Conservation (phyloP, 2,113 vertebrate species). For the Mustela lutreola region DNA sequence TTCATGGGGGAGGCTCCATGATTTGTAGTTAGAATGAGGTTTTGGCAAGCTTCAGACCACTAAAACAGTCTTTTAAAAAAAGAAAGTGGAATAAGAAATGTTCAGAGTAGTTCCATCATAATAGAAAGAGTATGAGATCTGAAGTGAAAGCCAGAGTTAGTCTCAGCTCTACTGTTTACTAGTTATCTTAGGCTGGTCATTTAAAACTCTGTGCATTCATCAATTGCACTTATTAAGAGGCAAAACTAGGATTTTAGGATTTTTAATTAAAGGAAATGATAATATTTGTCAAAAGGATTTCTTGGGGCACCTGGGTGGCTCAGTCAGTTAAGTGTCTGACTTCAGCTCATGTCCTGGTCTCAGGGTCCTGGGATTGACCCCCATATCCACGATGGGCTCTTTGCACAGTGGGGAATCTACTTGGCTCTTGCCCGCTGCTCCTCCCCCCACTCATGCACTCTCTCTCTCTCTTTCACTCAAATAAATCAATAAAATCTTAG, state of each 20-base stretch:
- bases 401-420: neutral
- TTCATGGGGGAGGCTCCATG: neutral
- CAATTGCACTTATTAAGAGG: slow-evolving; percentile 6
- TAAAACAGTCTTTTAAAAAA: slow-evolving; percentile 50
- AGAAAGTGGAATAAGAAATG: slow-evolving; percentile 52
- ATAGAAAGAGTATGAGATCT: slow-evolving; percentile 32
- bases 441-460: neutral
- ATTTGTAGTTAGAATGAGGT: slow-evolving; percentile 61
- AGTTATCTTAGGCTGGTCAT: neutral
- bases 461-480: neutral
- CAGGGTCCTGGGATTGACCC: neutral
- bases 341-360: neutral
- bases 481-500: neutral
- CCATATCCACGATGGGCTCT: neutral
- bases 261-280: slow-evolving; percentile 51
- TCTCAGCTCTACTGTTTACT: slow-evolving; percentile 20
- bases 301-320: neutral
- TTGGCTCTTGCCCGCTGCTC: neutral
- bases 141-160: slow-evolving; percentile 21
- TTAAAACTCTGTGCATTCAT: slow-evolving; percentile 39
- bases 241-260: neutral
- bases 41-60: slow-evolving; percentile 71
- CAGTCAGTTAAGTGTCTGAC: neutral
- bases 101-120: slow-evolving; percentile 43
- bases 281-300: neutral